A percentile compares a stretch with the other conserved stretches of the same genome.
Evolutionary conservation across 2,797 vertebrate genomes (phyloP).

Genomic region (Micrastur ruficollis): DNA sequence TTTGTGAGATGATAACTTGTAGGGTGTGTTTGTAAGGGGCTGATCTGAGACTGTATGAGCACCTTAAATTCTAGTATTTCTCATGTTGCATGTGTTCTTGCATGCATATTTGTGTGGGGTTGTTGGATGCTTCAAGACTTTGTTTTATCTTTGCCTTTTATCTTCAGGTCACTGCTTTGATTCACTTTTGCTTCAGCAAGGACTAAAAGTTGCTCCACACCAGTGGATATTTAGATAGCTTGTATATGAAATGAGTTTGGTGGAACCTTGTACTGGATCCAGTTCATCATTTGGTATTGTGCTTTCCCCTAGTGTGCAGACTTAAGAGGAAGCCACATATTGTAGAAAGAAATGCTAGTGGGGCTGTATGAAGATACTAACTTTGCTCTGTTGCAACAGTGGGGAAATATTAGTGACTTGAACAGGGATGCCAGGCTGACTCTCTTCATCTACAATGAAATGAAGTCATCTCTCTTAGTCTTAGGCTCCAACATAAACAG

Average conservation of each 20-base stretch:
- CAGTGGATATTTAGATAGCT: neutral
- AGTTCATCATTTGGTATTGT: neutral
- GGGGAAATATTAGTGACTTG: neutral
- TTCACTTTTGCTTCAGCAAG: neutral
- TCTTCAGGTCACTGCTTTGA: neutral
- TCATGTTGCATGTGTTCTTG: neutral
- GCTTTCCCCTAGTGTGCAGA: neutral
- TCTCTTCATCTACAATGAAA: neutral
- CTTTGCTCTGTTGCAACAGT: neutral
- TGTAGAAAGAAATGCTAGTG: neutral
- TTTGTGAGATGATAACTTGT: neutral
- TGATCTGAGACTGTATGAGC: neutral
- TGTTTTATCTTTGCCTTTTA: neutral
- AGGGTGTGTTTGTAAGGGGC: neutral
- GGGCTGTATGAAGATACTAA: neutral
- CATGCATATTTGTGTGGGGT: rapidly evolving
- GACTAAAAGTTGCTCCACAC: neutral
- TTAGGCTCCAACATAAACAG: neutral
- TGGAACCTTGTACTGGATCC: neutral
- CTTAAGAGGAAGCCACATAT: neutral
- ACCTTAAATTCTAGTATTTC: neutral
- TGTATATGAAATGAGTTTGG: neutral
- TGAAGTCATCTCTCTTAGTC: neutral
- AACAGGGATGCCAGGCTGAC: neutral
- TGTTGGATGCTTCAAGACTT: neutral